These are phyloP conservation scores for Lophius piscatorius DNA, from an alignment of 2,113 vertebrate genomes.

Conservation along the genomic window DNA sequence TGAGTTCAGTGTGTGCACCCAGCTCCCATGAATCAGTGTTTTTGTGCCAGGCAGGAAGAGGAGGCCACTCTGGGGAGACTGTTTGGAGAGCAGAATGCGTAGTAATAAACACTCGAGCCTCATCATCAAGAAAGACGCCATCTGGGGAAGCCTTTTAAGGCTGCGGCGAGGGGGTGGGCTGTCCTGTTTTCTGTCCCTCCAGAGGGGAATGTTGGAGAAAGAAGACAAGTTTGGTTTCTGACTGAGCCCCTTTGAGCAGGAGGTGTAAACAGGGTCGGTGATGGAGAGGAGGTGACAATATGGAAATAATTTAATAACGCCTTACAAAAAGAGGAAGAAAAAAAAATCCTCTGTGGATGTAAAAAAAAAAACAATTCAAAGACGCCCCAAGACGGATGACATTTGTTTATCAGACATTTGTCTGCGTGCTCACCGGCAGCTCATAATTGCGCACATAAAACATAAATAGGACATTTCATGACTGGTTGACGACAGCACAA, in stretches of 20 bases:
- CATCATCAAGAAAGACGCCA: slow-evolving; percentile 65
- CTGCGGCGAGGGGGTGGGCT: slow-evolving; percentile 8
- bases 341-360: not conserved
- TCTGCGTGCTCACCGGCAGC: not conserved
- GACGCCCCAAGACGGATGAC: not conserved
- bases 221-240: slow-evolving; percentile 27
- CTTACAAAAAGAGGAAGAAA: no score
- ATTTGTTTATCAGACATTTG: slow-evolving; percentile 2
- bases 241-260: not conserved
- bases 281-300: no score
- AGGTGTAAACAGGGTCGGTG: slow-evolving; percentile 33
- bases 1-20: not conserved
- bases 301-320: no score
- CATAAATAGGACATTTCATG: slow-evolving; percentile 21
- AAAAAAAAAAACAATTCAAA: slow-evolving; percentile 3
- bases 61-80: slow-evolving; percentile 41
- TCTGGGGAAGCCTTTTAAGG: slow-evolving; percentile 77
- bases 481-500: slow-evolving; percentile 4
- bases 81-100: slow-evolving; percentile 71
- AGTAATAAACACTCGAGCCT: slow-evolving; percentile 73
- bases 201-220: slow-evolving; percentile 28
- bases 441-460: slow-evolving; percentile 8
- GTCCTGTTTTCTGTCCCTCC: slow-evolving; percentile 46
- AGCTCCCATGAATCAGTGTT: not conserved
- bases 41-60: slow-evolving; percentile 10